Base-by-base conservation (phyloP, 2,113 vertebrate genomes). In the Aramus guarauna region DNA sequence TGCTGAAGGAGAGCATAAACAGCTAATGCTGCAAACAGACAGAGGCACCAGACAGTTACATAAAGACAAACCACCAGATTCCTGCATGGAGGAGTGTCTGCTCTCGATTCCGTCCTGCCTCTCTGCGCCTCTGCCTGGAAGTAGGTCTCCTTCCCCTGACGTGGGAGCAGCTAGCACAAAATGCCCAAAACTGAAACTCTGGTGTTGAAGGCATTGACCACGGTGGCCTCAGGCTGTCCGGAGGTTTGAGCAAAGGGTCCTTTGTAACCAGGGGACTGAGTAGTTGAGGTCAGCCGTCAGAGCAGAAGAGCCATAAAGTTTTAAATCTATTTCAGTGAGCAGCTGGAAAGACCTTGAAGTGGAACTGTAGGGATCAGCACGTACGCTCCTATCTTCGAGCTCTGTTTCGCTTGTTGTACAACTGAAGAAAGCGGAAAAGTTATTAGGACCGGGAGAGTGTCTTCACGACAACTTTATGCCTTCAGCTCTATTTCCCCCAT, bases 11-110 rank as follows among this genome's bases (percentile, higher is more conserved):
- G 26, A 92, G 14, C 45, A 87, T 59, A 69, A 94, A 86, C 75
- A 96, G 41, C 64, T 55, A 76, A 68, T 32, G 41, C 76, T 84
- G 92, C 93, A 94, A 96, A 86, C 9, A 94, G 93, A 39, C 17
- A 55, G 50, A 95, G 73, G 73, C 89, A 97, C 30, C 76, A 96
- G 94, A 96, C 89, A 92, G 89, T 91, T 87, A 96, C 64, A 94
- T 95, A 96, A 97, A 96, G 91, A 37, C 87, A 94, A 74, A 63
- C 56, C 3, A 21, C n/a, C 68, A 81, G 93, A 74, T 92, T 85
- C 56, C 91, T 85, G 84, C 53, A 59, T 37, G 91, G 92, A 68
- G 93, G 95, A 91, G 87, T 81, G 69, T 59, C 86, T 95, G 80
- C 60, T 91, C 93, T 43, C 55, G 21, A 19, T 67, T 78, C 12